Evolutionary conservation across 2,888 invertebrate species (phyloP).

Genomic region (Thalpophila matura): DNA sequence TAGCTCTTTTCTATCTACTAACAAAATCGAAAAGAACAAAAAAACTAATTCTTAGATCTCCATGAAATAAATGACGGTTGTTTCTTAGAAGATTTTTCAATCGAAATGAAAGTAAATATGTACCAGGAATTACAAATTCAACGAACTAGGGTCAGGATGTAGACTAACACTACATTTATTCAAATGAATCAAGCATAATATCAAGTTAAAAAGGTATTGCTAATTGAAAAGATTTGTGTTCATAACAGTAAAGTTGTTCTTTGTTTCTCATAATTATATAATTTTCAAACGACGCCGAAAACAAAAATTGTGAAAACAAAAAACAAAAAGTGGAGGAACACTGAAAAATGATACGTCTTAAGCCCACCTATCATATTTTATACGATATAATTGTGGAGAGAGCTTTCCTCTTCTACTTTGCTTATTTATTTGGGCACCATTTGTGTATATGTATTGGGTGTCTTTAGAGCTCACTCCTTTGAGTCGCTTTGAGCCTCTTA

Average conservation of each 20-base stretch:
- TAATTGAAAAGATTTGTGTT: background rate
- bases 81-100: background rate
- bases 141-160: background rate
- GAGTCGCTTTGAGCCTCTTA: background rate
- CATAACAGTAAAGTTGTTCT: background rate
- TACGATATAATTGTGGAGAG: constrained; percentile 7
- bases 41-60: background rate
- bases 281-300: background rate
- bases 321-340: constrained; percentile 8
- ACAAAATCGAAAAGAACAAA: no score
- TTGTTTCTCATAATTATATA: background rate
- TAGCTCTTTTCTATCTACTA: no score
- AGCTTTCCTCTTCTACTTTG: constrained; percentile 2
- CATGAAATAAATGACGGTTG: background rate
- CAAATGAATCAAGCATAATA: no score
- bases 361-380: constrained; percentile 23
- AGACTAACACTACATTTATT: background rate
- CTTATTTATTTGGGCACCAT: background rate
- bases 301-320: background rate
- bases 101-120: background rate
- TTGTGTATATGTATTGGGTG: background rate
- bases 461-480: background rate
- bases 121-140: background rate
- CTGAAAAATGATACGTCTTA: constrained; percentile 14
- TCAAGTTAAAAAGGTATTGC: no score